Evolutionary conservation across 2,888 invertebrate genomes (phyloP), one percentile per base, ranked within the genome.

Genomic region (Hyalella azteca): DNA sequence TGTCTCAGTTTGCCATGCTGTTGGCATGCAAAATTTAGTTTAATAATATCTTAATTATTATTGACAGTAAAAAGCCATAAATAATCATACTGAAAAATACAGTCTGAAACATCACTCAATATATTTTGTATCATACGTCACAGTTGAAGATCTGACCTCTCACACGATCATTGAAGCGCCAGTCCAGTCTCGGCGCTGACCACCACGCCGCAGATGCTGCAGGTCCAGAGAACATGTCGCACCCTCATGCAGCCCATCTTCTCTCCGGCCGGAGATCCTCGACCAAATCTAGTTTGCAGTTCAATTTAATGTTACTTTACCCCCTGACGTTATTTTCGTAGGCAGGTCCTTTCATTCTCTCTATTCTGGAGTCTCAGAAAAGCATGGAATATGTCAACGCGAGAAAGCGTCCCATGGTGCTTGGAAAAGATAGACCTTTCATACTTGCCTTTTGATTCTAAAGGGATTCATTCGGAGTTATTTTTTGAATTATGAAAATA

Each of bases 221-320:
- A 7, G 39, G 36, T 66, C 36, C 36, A 36, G 66, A 36, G 36
- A 66, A 66, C 36, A 29, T 66, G 66, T 66, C 19, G 66, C 36
- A 15, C 66, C 39, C 36, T 66, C 66, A 36, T 36, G 66, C 32
- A 66, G 66, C 66, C 66, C 32, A 66, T 66, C 66, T 39, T 66
- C 66, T 36, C 66, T 36, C 36, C 66, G 66, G 66, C 66, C 66
- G 66, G 66, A 66, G 66, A 66, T 66, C 66, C 66, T 29, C 66
- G 66, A 36, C 66, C 66, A 66, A 66, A 66, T 66, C 66, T 66
- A 39, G 66, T 66, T 66, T 66, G 66, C 66, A 39, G 66, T 66
- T 66, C 66, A 66, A 66, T 66, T 66, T 66, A 66, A 66, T 66
- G 66, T 66, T 66, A 66, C 66, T 66, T 66, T 66, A 7, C 66